A percentile compares a stretch with the other conserved stretches of the same genome.
Conservation (phyloP, 2,888 invertebrate species). For the Zaprionus lineosus region DNA sequence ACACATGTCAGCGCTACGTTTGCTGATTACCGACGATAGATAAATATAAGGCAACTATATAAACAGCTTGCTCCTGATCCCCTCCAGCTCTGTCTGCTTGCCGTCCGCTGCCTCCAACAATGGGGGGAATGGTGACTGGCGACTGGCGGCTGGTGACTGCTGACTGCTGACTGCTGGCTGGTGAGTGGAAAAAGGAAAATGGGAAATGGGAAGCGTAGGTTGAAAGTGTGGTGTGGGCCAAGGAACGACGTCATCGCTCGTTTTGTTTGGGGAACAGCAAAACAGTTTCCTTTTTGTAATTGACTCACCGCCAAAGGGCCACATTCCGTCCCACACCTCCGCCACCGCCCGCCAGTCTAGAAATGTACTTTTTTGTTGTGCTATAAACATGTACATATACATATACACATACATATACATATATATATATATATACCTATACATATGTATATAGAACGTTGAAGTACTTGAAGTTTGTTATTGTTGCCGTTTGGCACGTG, state of each 20-base stretch:
- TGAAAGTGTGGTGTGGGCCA: no score
- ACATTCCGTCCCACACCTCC: neutral
- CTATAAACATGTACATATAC: constrained; percentile 47
- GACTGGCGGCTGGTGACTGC: no score
- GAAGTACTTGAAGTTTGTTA: constrained; percentile 40
- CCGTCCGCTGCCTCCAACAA: neutral
- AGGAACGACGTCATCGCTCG: constrained; percentile 49
- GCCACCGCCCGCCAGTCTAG: neutral
- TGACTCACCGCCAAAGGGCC: constrained; percentile 63
- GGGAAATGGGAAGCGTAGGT: no score
- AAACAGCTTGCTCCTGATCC: constrained; percentile 40
- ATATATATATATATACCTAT: no score
- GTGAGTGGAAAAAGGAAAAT: no score
- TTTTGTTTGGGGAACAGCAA: constrained; percentile 40
- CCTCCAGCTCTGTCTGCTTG: neutral
- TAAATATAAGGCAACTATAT: constrained; percentile 68
- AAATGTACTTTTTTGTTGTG: constrained; percentile 68
- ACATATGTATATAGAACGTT: no score
- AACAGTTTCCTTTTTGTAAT: constrained; percentile 69
- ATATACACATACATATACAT: no score
- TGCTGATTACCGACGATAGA: constrained; percentile 60
- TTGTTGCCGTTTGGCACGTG: constrained; percentile 64
- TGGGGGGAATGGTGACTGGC: neutral
- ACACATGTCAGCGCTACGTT: constrained; percentile 63
- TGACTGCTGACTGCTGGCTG: no score